Percentiles rank a stretch among this genome's conserved stretches.
Conservation (phyloP, 1,140 invertebrate species). For the Scaptomyza hsui region DNA sequence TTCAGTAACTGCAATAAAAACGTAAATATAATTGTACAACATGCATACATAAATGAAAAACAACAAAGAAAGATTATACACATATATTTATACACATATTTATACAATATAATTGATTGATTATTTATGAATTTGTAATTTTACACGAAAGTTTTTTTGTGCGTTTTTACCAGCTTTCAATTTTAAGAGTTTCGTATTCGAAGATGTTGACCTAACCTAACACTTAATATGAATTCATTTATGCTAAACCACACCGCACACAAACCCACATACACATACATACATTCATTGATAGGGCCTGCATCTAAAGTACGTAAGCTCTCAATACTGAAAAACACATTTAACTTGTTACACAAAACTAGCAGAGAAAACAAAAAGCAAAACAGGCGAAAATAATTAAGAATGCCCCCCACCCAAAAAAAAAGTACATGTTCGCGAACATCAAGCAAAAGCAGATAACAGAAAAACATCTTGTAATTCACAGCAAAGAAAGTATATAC, state of each 20-base stretch:
- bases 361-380: slow-evolving; percentile 10
- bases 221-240: slow-evolving; percentile 17
- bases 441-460: slow-evolving; percentile 44
- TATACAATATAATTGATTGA: slow-evolving; percentile 23
- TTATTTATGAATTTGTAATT: slow-evolving; percentile 38
- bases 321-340: slow-evolving; percentile 35
- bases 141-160: slow-evolving; percentile 44
- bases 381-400: slow-evolving; percentile 26
- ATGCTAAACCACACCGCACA: slow-evolving; percentile 4
- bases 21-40: slow-evolving; percentile 9
- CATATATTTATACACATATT: slow-evolving; percentile 32
- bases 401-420: slow-evolving; percentile 34
- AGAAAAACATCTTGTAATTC: slow-evolving; percentile 59
- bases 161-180: slow-evolving; percentile 37
- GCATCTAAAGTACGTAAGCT: slow-evolving; percentile 43
- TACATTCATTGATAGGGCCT: slow-evolving; percentile 7
- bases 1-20: slow-evolving; percentile 16
- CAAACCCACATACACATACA: slow-evolving; percentile 18
- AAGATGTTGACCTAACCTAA: slow-evolving; percentile 29
- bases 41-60: slow-evolving; percentile 18
- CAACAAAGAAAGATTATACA: slow-evolving; percentile 8
- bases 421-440: slow-evolving; percentile 45
- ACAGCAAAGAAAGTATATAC: slow-evolving; percentile 70
- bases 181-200: slow-evolving; percentile 38
- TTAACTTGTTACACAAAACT: slow-evolving; percentile 4